Base-by-base conservation (phyloP, 2,113 vertebrate species). In the Tychaedon coryphoeus region DNA sequence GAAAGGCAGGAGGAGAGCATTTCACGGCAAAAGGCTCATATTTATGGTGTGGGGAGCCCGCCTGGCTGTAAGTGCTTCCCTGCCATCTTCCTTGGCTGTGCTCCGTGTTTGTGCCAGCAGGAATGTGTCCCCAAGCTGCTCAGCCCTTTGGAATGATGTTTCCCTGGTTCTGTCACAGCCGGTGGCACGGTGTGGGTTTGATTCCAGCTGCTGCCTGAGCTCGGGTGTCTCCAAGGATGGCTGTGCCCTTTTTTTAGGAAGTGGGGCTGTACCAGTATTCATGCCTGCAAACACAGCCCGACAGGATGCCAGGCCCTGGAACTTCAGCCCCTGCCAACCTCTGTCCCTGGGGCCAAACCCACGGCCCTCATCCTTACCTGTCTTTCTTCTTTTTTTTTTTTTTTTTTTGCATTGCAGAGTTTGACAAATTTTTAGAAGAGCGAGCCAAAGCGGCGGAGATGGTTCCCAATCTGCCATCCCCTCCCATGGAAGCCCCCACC, bases 381-480 rank as follows among this genome's bases (percentile, higher is more conserved):
- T 73, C 75, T 70, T 33, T 78, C 54, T 86, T 91, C 17, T 84
- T 66, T 82, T 69, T 62, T 88, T 84, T 66, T 84, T 69, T 45
- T 45, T 45, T 45, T 62, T 70, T 94, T 88, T 95, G n/a, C 94
- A 9, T 98, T 97, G 57, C 97, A 99, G 99, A 99, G 91, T 99
- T 99, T 25, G 99, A 99, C 97, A 99, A 99, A 94, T 99, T 99
- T 94, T 98, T 99, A 28, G 99, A 99, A 98, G 99, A 99, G 96
- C 95, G 99, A 96, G 99, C 99, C 97, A 99, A 99, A 98, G 99
- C 99, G 9, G 99, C 98, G 10, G 99, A 99, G 96, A 98, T 98
- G 98, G 96, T 98, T 69, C 99, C 99, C 73, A 98, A 96, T 50
- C 97, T 99, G 76, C 99, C 99, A 4, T 98, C 98, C 7, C 99